These are phyloP conservation scores for Bradypus variegatus DNA, from an alignment of 2,797 vertebrate species.

Conservation along the genomic window DNA sequence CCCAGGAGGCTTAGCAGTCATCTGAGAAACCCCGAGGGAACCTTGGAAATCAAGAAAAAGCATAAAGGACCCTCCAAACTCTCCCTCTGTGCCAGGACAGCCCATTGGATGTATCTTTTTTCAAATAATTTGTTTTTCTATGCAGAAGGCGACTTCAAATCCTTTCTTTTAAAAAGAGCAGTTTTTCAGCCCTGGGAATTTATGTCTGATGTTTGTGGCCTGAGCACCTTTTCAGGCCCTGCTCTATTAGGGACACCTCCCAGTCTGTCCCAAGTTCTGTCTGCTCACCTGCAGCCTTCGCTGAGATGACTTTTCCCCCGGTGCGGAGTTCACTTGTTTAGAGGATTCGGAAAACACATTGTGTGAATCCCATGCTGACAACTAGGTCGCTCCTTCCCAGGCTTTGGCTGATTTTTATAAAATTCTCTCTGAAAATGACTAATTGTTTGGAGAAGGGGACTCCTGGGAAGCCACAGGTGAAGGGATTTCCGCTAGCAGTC, in stretches of 20 bases:
- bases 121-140: background rate
- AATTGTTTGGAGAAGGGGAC: slow-evolving; percentile 3
- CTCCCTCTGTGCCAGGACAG: background rate
- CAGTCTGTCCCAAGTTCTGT: background rate
- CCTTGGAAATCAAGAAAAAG: background rate
- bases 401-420: background rate
- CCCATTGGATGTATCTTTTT: background rate
- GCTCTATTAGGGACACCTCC: background rate
- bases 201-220: background rate
- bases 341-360: background rate
- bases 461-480: slow-evolving; percentile 50
- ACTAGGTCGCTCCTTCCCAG: background rate
- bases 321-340: background rate
- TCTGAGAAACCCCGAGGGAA: accelerated
- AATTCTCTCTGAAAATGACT: background rate
- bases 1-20: background rate
- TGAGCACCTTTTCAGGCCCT: background rate
- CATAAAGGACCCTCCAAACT: background rate
- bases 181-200: background rate
- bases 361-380: background rate
- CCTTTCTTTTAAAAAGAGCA: background rate
- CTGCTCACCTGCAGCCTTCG: background rate
- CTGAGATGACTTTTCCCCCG: background rate
- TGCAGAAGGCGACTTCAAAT: background rate
- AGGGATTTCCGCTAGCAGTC: slow-evolving; percentile 55